Conservation (phyloP, 2,888 invertebrate genomes). For the Ectropis crepuscularia region DNA sequence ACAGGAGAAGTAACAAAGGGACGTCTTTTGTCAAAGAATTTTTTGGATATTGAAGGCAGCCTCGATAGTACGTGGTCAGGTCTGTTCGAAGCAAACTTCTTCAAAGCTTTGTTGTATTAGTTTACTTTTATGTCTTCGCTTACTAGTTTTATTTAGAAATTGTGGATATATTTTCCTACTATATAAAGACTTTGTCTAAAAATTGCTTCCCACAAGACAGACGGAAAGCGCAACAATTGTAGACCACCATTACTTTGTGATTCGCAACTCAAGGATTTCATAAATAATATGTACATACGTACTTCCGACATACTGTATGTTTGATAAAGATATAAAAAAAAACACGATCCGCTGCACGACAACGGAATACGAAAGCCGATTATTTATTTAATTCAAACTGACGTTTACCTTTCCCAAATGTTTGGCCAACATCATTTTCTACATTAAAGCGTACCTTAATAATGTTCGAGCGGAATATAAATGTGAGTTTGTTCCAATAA, state of each 20-base stretch:
- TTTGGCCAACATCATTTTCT: conserved; percentile 25
- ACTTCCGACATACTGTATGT: not conserved
- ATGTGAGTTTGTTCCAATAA: conserved; percentile 33
- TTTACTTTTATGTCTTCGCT: conserved; percentile 14
- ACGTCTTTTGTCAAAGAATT: conserved; percentile 57
- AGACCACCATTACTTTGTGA: not conserved
- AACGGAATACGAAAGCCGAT: conserved; percentile 19
- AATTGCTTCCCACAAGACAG: not conserved
- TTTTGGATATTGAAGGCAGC: conserved; percentile 51
- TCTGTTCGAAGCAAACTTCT: conserved; percentile 23
- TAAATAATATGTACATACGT: too few relatives aligned
- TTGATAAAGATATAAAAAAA: conserved; percentile 3
- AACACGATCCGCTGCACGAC: not conserved
- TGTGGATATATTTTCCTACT: not conserved
- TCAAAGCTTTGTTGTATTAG: conserved; percentile 25
- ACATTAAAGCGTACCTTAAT: conserved; percentile 31
- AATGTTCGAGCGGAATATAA: conserved; percentile 32
- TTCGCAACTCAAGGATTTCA: not conserved
- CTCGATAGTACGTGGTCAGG: conserved; percentile 38
- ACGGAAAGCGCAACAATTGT: too few relatives aligned
- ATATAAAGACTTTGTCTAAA: too few relatives aligned
- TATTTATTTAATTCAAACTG: conserved; percentile 27
- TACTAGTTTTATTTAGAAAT: conserved; percentile 13
- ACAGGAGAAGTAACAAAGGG: conserved; percentile 60
- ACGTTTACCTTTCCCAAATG: conserved; percentile 24